These are phyloP conservation scores for Grapholita molesta DNA, from an alignment of 1,140 invertebrate species.

Conservation along the genomic window DNA sequence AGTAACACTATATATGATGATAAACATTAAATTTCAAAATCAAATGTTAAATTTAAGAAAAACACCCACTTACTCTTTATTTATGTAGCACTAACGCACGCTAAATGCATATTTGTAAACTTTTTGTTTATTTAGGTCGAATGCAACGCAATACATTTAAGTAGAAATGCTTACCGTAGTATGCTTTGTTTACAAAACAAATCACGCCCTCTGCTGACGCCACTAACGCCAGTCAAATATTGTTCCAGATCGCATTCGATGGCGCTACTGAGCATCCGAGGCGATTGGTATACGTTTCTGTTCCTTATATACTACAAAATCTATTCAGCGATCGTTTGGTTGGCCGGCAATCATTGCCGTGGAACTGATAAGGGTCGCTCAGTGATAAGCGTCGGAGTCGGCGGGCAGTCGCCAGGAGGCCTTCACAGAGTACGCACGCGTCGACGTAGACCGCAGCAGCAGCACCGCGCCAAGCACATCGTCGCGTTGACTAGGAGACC, in stretches of 20 bases:
- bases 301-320: constrained; percentile 71
- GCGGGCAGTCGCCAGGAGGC: constrained; percentile 59
- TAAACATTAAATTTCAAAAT: no score
- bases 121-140: background rate
- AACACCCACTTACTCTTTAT: background rate
- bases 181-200: constrained; percentile 9
- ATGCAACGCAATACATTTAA: background rate
- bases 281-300: constrained; percentile 68
- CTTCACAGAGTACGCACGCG: constrained; percentile 71
- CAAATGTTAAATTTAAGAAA: no score
- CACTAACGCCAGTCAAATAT: constrained; percentile 20
- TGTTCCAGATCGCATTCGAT: constrained; percentile 70
- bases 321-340: constrained; percentile 66
- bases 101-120: background rate
- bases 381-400: constrained; percentile 60
- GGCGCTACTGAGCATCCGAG: constrained; percentile 64
- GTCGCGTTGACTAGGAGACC: constrained; percentile 66
- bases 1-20: no score
- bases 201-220: background rate
- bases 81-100: background rate
- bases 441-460: constrained; percentile 49
- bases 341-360: constrained; percentile 69
- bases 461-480: constrained; percentile 53
- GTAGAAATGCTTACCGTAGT: background rate
- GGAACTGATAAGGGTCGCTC: constrained; percentile 66